A percentile compares a stretch with the other conserved stretches of the same genome.
Conservation (phyloP, 2,888 invertebrate genomes). For the Piscicola geometra region DNA sequence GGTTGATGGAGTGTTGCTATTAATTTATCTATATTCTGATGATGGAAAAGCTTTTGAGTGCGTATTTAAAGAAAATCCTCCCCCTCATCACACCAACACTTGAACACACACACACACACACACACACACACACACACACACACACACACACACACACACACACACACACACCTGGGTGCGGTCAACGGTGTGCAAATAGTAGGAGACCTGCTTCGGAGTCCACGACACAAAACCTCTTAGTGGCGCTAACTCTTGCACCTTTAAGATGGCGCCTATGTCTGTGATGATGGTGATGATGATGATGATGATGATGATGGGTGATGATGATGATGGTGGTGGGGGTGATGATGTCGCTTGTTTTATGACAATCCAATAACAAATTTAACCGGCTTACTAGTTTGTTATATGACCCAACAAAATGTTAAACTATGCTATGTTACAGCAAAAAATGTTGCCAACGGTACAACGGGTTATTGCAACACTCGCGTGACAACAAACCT, state of each 20-base stretch:
- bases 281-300: slow-evolving; percentile 45
- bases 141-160: neutral
- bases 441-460: too few relatives aligned
- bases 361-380: too few relatives aligned
- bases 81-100: neutral
- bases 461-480: too few relatives aligned
- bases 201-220: slow-evolving; percentile 97
- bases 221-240: slow-evolving; percentile 92
- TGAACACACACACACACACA: neutral
- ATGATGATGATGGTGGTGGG: too few relatives aligned
- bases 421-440: too few relatives aligned
- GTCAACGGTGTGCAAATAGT: slow-evolving; percentile 96
- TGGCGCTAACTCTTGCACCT: slow-evolving; percentile 91
- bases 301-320: slow-evolving; percentile 1
- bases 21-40: too few relatives aligned
- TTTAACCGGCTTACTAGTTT: too few relatives aligned
- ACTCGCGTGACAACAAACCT: slow-evolving; percentile 59
- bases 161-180: slow-evolving; percentile 65
- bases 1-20: too few relatives aligned
- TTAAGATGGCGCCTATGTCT: slow-evolving; percentile 98
- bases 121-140: neutral
- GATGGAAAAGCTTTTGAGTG: too few relatives aligned
- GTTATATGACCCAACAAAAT: too few relatives aligned
- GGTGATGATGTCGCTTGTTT: too few relatives aligned
- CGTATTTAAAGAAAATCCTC: too few relatives aligned